Evolutionary conservation across 92 coral and sea anemone species (phyloP).

Genomic region (Scolanthus callimorphus): DNA sequence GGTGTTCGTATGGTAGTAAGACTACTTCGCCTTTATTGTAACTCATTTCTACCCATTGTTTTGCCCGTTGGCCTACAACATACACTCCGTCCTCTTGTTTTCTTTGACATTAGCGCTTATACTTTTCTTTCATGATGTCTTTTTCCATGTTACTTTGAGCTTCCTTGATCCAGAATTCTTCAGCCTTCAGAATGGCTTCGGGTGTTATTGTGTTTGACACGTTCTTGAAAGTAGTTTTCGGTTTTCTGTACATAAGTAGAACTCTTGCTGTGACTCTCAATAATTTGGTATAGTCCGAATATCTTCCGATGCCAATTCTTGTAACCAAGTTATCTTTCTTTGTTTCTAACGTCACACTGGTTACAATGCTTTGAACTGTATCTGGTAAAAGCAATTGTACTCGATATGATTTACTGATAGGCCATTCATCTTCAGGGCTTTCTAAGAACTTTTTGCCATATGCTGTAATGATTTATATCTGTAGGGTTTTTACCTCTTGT

Average conservation of each 20-base stretch:
- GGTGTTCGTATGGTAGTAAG: slow-evolving; percentile 25
- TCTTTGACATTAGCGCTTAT: slow-evolving; percentile 25
- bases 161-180: slow-evolving; percentile 23
- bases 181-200: slow-evolving; percentile 12
- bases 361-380: neutral
- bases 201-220: slow-evolving; percentile 5
- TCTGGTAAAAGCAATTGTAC: slow-evolving; percentile 18
- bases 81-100: slow-evolving; percentile 24
- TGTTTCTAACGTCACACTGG: neutral
- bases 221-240: slow-evolving; percentile 23
- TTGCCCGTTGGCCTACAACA: slow-evolving; percentile 36
- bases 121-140: slow-evolving; percentile 20
- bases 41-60: slow-evolving; percentile 28
- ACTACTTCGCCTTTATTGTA: slow-evolving; percentile 25
- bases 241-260: slow-evolving; percentile 10
- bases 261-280: slow-evolving; percentile 39
- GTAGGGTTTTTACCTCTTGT: slow-evolving; percentile 43
- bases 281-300: slow-evolving; percentile 19
- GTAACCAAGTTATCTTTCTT: slow-evolving; percentile 1
- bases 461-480: slow-evolving; percentile 15
- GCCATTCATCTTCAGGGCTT: slow-evolving; percentile 28
- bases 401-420: slow-evolving; percentile 1
- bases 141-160: slow-evolving; percentile 15
- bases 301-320: slow-evolving; percentile 11
- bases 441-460: slow-evolving; percentile 40